Conservation (phyloP, 2,888 invertebrate genomes). For the Mystacides longicornis region DNA sequence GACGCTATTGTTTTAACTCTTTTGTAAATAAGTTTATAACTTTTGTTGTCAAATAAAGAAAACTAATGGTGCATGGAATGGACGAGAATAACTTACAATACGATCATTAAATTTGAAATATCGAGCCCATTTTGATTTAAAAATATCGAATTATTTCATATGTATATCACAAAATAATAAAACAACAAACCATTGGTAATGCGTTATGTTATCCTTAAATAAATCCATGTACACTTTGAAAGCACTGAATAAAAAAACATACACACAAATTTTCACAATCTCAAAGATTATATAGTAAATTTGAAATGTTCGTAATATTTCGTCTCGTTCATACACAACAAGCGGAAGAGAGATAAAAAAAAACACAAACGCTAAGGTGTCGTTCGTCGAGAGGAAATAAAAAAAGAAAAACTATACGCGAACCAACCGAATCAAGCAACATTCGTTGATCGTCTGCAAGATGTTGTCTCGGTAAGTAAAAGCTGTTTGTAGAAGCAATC, state of each 20-base stretch:
- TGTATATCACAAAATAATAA: neutral
- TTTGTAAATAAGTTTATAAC: too few relatives aligned
- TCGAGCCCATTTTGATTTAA: neutral
- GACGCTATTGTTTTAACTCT: too few relatives aligned
- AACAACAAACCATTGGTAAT: neutral
- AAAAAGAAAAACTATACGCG: constrained; percentile 5
- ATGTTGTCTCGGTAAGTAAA: constrained; percentile 21
- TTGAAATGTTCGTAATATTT: neutral
- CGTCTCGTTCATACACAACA: neutral
- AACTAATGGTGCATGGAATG: too few relatives aligned
- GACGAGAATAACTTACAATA: too few relatives aligned
- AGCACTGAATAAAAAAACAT: neutral
- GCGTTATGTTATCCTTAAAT: neutral
- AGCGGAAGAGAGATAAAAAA: neutral
- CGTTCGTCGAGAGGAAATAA: neutral
- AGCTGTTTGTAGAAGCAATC: constrained; percentile 16
- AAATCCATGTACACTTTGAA: neutral
- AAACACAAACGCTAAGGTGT: neutral
- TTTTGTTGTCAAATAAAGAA: too few relatives aligned
- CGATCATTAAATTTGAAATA: neutral
- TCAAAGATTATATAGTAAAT: neutral
- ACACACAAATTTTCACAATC: neutral
- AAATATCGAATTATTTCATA: neutral
- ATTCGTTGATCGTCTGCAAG: constrained; percentile 21
- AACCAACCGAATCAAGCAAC: constrained; percentile 21